Conservation (phyloP, 2,113 vertebrate species). For the Sisor rabdophorus region DNA sequence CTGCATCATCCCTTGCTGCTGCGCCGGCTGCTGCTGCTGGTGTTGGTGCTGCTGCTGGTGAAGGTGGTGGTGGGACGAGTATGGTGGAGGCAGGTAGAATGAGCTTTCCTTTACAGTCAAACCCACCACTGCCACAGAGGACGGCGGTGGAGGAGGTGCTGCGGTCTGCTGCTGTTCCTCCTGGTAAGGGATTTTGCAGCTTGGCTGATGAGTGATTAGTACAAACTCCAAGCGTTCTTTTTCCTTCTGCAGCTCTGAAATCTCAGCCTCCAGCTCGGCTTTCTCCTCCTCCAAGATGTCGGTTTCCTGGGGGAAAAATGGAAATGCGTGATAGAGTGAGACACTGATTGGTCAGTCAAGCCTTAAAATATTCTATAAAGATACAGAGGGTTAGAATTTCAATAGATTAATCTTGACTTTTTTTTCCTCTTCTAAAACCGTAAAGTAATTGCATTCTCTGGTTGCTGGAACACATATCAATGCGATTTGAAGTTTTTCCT, state of each 20-base stretch:
- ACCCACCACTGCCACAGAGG: constrained; percentile 71
- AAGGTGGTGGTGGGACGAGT: constrained; percentile 68
- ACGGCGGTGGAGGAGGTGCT: constrained; percentile 51
- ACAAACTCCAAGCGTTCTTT: constrained; percentile 93
- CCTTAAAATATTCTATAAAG: background rate
- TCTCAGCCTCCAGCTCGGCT: constrained; percentile 90
- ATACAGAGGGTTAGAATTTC: background rate
- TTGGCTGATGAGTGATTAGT: constrained; percentile 86
- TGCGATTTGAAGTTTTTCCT: too few relatives aligned
- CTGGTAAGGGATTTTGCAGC: constrained; percentile 87
- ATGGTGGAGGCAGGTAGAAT: constrained; percentile 77
- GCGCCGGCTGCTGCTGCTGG: constrained; percentile 59
- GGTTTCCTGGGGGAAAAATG: constrained; percentile 74
- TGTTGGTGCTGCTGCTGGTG: constrained; percentile 61
- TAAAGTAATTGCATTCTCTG: background rate
- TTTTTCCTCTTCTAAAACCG: background rate
- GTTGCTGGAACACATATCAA: too few relatives aligned
- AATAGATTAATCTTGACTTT: background rate
- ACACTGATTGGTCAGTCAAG: constrained; percentile 8
- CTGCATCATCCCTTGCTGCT: constrained; percentile 75
- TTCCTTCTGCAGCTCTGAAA: constrained; percentile 91
- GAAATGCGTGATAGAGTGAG: background rate
- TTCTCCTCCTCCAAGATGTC: constrained; percentile 93
- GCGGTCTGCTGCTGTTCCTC: constrained; percentile 64
- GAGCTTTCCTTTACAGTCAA: constrained; percentile 80